Percentiles rank a stretch among this genome's conserved stretches.
Evolutionary conservation across 2,888 invertebrate species (phyloP).

Genomic region (Drosophila flavopinicola): DNA sequence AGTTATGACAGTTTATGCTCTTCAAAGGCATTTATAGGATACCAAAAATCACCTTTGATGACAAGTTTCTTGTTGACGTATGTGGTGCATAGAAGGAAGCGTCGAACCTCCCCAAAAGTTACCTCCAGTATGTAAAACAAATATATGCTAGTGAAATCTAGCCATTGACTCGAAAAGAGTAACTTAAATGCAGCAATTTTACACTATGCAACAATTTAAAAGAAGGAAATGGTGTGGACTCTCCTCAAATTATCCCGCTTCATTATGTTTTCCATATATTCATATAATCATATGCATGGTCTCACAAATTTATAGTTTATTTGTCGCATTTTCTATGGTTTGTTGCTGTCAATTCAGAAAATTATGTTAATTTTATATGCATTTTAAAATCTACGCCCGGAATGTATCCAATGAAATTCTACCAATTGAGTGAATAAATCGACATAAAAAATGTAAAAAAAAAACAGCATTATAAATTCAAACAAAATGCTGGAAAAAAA

Average conservation of each 20-base stretch:
- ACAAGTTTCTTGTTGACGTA: too few relatives aligned
- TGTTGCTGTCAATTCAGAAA: conserved; percentile 71
- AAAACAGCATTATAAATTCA: conserved; percentile 60
- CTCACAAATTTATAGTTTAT: conserved; percentile 72
- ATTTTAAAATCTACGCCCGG: conserved; percentile 27
- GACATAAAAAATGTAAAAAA: conserved; percentile 19
- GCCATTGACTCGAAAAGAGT: too few relatives aligned
- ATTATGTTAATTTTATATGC: conserved; percentile 66
- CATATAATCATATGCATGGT: conserved; percentile 47
- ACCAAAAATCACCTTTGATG: too few relatives aligned
- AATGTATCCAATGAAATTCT: conserved; percentile 51
- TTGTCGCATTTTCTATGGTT: conserved; percentile 68
- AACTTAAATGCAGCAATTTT: too few relatives aligned
- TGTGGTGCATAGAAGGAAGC: too few relatives aligned
- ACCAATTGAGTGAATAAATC: conserved; percentile 61
- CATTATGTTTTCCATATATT: neutral
- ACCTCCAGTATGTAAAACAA: too few relatives aligned
- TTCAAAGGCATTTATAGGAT: too few relatives aligned
- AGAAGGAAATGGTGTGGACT: neutral
- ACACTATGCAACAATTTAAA: too few relatives aligned
- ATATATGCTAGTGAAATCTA: too few relatives aligned
- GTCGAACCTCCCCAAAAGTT: too few relatives aligned
- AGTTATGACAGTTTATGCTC: too few relatives aligned
- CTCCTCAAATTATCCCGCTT: neutral
- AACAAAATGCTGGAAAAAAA: conserved; percentile 49